Evolutionary conservation across 2,888 invertebrate genomes (phyloP), one percentile per base, ranked within the genome.

Genomic region (Lobophora halterata): DNA sequence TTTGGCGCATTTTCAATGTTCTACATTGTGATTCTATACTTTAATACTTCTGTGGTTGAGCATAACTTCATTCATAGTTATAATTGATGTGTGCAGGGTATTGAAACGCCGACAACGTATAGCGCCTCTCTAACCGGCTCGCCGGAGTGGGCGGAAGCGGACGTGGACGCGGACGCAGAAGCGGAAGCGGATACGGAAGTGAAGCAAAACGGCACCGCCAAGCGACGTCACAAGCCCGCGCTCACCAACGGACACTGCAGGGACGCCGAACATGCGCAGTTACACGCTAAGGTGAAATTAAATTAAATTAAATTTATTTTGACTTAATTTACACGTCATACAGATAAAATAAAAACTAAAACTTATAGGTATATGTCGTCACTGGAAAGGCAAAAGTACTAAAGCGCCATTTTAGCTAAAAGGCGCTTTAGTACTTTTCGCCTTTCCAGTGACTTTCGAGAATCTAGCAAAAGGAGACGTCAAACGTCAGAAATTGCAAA

Each of bases 191-290:
- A n/a, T n/a, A n/a, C n/a, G 5, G 41, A 36, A 23, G 8, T 24
- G 16, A 27, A 1, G 3, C 14, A 14, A 58, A 80, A 79, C 67
- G 82, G 79, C 49, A 61, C 76, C 17, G 57, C 71, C 41, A 67
- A 65, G 49, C 47, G 46, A 7, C 77, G 74, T 19, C 68, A 64
- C 41, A 38, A 45, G 27, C 20, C 37, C 1, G 46, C n/a, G n/a
- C n/a, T 49, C 18, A 19, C 39, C 1, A 77, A 79, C 57, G 80
- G 76, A 4, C 72, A 72, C 46, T 74, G 74, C 45, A 54, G 51
- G 9, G 67, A 70, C 38, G 65, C 65, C 10, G 41, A 42, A 9
- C 24, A 32, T 6, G 11, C 13, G 0, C 11, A 18, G 1, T 28
- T 42, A 17, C 31, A 32, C n/a, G 19, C 36, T 31, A 42, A 42